Conservation (phyloP, 2,888 invertebrate genomes). For the Scaptomyza tumidula region DNA sequence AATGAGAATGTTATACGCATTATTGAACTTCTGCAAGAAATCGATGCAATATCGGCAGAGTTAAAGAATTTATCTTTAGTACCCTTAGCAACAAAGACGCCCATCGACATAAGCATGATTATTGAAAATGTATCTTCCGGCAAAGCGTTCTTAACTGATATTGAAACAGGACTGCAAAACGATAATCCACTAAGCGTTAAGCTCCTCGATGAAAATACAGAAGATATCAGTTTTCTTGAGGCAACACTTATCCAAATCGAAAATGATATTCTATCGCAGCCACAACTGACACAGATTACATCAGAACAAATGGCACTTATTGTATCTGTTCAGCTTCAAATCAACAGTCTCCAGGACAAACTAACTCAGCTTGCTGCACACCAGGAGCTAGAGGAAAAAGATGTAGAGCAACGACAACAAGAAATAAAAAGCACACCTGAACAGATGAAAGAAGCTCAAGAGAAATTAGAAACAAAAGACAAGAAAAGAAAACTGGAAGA, state of each 20-base stretch:
- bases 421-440: not conserved
- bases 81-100: conserved; percentile 18
- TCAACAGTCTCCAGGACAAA: conserved; percentile 68
- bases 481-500: conserved; percentile 38
- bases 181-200: conserved; percentile 63
- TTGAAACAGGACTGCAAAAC: conserved; percentile 73
- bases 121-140: conserved; percentile 71
- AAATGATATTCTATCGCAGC: conserved; percentile 67
- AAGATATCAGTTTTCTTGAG: conserved; percentile 70
- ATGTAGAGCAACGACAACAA: not conserved
- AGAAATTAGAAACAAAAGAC: conserved; percentile 27
- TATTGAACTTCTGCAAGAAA: conserved; percentile 82
- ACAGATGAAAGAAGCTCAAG: not conserved
- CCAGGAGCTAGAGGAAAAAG: not conserved
- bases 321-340: conserved; percentile 69
- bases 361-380: conserved; percentile 36
- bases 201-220: conserved; percentile 70
- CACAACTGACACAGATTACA: conserved; percentile 59
- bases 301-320: conserved; percentile 66
- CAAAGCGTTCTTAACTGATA: conserved; percentile 70
- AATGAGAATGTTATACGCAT: conserved; percentile 78
- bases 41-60: conserved; percentile 78
- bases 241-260: conserved; percentile 67
- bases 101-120: conserved; percentile 60
- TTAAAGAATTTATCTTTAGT: conserved; percentile 53